Evolutionary conservation across 2,888 invertebrate species (phyloP).

Genomic region (Drosophila infuscata): DNA sequence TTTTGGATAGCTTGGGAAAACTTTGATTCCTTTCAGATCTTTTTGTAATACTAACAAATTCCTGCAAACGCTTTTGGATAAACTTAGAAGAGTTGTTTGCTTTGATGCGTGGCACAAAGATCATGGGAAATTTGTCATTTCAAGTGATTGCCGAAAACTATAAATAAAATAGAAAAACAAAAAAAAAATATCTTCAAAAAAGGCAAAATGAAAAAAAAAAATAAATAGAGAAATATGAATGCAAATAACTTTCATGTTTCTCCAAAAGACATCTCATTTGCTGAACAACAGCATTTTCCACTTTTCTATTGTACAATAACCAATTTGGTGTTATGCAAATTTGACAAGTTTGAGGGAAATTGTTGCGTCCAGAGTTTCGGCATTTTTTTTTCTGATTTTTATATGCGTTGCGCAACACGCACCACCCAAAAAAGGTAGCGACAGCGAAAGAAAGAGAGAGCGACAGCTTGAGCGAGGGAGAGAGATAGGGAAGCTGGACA

Average conservation of each 20-base stretch:
- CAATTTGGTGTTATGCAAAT: conserved; percentile 58
- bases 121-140: conserved; percentile 49
- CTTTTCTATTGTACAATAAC: conserved; percentile 54
- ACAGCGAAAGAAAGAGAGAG: neutral
- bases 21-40: neutral
- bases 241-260: conserved; percentile 50
- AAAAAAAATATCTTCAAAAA: conserved; percentile 1
- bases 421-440: conserved; percentile 46
- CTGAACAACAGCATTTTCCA: conserved; percentile 39
- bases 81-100: conserved; percentile 8
- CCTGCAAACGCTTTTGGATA: neutral
- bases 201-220: neutral
- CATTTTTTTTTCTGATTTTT: conserved; percentile 23
- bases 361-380: conserved; percentile 49
- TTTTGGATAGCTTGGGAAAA: neutral
- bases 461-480: neutral
- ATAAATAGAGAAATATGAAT: conserved; percentile 24
- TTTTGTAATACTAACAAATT: neutral
- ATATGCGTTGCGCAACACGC: conserved; percentile 52
- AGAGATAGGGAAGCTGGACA: conserved; percentile 28
- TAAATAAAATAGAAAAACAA: conserved; percentile 15
- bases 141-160: conserved; percentile 11
- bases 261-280: conserved; percentile 1
- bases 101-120: no score
- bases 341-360: conserved; percentile 57